phyloP scores from a whole-genome alignment of 2,888 invertebrate species.

The Plagodis pulveraria region DNA sequence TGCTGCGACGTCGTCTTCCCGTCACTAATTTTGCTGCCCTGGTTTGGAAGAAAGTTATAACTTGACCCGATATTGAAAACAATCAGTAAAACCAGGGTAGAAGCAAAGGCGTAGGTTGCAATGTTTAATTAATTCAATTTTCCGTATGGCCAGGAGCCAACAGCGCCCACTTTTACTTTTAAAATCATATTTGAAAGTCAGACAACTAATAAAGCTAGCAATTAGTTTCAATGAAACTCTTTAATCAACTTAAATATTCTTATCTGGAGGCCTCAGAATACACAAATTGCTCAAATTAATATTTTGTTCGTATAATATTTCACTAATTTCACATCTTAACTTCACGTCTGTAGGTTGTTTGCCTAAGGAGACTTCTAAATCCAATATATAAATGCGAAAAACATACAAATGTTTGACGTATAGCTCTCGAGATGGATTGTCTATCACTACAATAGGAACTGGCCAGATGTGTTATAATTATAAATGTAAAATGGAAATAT shows the following conservation, averaged over 20 bases:
- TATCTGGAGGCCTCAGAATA: not conserved
- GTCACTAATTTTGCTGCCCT: too few species aligned
- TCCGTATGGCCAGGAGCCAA: not conserved
- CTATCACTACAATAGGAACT: too few species aligned
- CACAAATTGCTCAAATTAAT: not conserved
- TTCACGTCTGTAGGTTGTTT: constrained; percentile 10
- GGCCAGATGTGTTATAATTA: too few species aligned
- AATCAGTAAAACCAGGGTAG: too few species aligned
- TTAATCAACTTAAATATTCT: constrained; percentile 5
- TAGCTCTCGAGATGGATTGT: not conserved
- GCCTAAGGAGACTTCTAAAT: not conserved
- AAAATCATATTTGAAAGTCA: constrained; percentile 39
- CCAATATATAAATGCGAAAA: not conserved
- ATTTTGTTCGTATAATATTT: constrained; percentile 20
- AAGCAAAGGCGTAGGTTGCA: too few species aligned
- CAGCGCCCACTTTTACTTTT: constrained; percentile 2
- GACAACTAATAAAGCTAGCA: constrained; percentile 30
- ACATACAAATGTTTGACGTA: not conserved
- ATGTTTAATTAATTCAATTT: too few species aligned
- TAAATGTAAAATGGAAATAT: too few species aligned
- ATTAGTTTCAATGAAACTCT: constrained; percentile 9
- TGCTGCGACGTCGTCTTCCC: too few species aligned
- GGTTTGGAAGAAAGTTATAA: too few species aligned
- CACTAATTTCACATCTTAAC: constrained; percentile 21
- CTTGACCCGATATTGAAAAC: constrained; percentile 1